Base-by-base conservation (phyloP, 2,888 invertebrate genomes). In the Amorpha juglandis region DNA sequence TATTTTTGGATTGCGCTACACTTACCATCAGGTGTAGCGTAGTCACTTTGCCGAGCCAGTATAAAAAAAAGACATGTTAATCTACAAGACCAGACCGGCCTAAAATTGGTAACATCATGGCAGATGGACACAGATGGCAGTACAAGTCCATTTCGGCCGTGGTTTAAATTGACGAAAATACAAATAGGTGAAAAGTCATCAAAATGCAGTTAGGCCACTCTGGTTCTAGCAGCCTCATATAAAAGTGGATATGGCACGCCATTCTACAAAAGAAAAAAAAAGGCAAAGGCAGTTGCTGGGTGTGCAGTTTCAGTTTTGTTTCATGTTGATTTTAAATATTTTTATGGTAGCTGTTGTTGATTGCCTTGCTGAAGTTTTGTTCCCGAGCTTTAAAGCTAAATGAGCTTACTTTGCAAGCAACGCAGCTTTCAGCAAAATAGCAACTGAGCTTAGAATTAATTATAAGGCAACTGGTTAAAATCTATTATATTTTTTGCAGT, bases 391-490 rank as follows among this genome's bases (percentile, higher is more conserved):
- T 45, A 12, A 45, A 45, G 14, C 52, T 52, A 27, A 52, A 27
- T 52, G 52, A 27, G 52, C 12, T 52, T 52, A 52, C 52, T 21
- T 52, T 52, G 27, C 27, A 12, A 38, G 38, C 38, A 38, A 27
- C 27, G 4, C 1, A 12, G 51, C 16, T 51, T 6, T 52, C 45
- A 45, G 6, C 1, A 45, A 45, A 11, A 6, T 45, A 6, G 45
- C 1, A 14, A 45, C 1, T 45, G 45, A 14, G 14, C 4, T 45
- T 45, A 14, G 4, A 45, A 14, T 45, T 0, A 45, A 14, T 45
- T 12, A 45, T 14, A 45, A 45, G 14, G 11, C 14, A 14, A 45
- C 14, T 45, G 45, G 27, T 1, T 27, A 27, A 14, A 45, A 45
- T 1, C 2, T 45, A 14, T 45, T 45, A 12, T 38, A 38, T 7